Conservation (phyloP, 2,113 vertebrate genomes). For the Lynx canadensis region DNA sequence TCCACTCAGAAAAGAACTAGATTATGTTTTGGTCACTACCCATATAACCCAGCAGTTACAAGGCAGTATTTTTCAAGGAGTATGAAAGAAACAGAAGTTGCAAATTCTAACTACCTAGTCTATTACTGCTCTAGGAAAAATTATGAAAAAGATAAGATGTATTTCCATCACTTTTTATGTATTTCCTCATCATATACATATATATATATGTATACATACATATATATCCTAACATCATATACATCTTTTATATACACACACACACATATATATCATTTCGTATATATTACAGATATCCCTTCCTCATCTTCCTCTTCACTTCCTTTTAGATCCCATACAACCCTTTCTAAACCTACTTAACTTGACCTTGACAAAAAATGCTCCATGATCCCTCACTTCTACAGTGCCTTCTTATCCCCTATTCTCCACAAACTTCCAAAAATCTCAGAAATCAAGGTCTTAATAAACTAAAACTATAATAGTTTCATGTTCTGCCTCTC, state of each 20-base stretch:
- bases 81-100: not conserved
- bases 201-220: not conserved
- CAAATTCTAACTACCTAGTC: not conserved
- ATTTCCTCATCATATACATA: not conserved
- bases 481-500: not conserved
- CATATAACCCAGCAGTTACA: not conserved
- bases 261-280: not conserved
- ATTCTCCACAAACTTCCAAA: not conserved
- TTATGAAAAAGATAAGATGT: not conserved
- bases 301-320: not conserved
- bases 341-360: not conserved
- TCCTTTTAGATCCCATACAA: not conserved
- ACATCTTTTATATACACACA: not conserved
- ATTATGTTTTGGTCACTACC: constrained; percentile 16
- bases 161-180: not conserved
- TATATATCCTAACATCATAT: not conserved
- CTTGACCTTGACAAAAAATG: not conserved
- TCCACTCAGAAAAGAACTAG: not conserved
- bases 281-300: not conserved
- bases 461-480: not conserved
- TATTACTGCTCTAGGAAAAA: not conserved
- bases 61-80: not conserved
- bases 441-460: not conserved
- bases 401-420: not conserved
- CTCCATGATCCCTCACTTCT: not conserved